Evolutionary conservation across 2,888 invertebrate species (phyloP), one percentile per base, ranked within the genome.

Genomic region (Carabus problematicus): DNA sequence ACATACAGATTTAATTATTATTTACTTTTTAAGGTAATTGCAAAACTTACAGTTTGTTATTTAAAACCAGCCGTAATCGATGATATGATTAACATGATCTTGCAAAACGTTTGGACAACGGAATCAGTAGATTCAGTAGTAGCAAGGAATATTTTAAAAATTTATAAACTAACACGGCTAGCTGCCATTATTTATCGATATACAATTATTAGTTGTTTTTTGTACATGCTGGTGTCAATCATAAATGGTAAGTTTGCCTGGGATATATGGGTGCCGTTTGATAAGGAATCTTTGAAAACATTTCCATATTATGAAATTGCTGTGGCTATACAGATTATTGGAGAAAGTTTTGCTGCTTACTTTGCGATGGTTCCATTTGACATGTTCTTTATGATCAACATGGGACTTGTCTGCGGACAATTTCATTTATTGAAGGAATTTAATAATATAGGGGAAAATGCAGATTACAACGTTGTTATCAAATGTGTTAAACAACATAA

Each of bases 361-460:
- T 45, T 45, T 45, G 45, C 45, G 2, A 45, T 45, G 45, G 45
- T 45, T 14, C 45, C 45, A 45, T 12, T 45, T 45, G 45, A 45
- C 7, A 11, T 45, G 14, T 45, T 45, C 14, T 45, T 45, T 7
- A 7, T 45, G 7, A 45, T 45, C 2, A 45, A 45, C 7, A 45
- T 45, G 45, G 14, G 45, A 11, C 11, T 45, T 45, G 45, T 45
- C 2, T 45, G 14, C 7, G 14, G n/a, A 45, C 45, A 45, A 14
- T 45, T 45, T 7, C 45, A 45, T 12, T 14, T 45, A 45, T 45
- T 45, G 14, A 45, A 45, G 14, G 14, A 45, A 45, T 45, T 45
- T 14, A 45, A 45, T 12, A 12, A 45, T 45, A 45, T 45, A 4
- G 45, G 45, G 3, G 7, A 45, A 12, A 14, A 45, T 7, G 7